Evolutionary conservation across 2,888 invertebrate genomes (phyloP), one percentile per base, ranked within the genome.

Genomic region (Lasioglossum oenotherae): DNA sequence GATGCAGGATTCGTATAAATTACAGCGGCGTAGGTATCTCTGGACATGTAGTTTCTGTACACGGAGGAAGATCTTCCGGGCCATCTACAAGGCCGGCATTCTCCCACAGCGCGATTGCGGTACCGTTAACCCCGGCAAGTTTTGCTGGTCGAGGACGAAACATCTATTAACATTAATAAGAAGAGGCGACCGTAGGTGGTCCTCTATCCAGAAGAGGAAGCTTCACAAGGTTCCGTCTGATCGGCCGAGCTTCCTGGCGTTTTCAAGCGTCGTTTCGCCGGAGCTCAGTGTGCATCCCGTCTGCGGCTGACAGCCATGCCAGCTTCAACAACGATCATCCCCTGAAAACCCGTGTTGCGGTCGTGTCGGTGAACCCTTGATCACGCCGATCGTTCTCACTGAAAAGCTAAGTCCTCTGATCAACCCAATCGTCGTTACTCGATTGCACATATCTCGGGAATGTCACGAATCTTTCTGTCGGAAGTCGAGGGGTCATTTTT

Each of bases 121-220:
- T 93, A 92, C 93, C 93, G 92, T 92, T 93, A 93, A 90, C 78
- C 84, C 85, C 90, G 87, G 88, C 89, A 84, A 91, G 91, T 90
- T 91, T 90, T 84, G 87, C 89, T 86, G 89, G 84, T 87, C 88
- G 91, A 88, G 89, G 90, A 92, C 92, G 89, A 92, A 91, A 90
- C 90, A 87, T 91, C 92, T 92, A 92, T 92, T 92, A 92, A 91
- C 91, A 91, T 92, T 92, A 91, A 93, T 92, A 92, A 92, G 88
- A 86, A 89, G 89, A 84, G 57, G 77, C 75, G 81, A 69, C 80
- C 80, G 90, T 91, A 87, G 91, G 91, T 91, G 91, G 90, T 85
- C 91, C 85, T 46, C n/a, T 64, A 27, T 46, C 49, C 71, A 46
- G 71, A 53, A 73, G 60, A 81, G 82, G 79, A 82, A 73, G 78